These are phyloP conservation scores for Helicoverpa zea DNA, from an alignment of 1,140 invertebrate genomes.

Conservation along the genomic window DNA sequence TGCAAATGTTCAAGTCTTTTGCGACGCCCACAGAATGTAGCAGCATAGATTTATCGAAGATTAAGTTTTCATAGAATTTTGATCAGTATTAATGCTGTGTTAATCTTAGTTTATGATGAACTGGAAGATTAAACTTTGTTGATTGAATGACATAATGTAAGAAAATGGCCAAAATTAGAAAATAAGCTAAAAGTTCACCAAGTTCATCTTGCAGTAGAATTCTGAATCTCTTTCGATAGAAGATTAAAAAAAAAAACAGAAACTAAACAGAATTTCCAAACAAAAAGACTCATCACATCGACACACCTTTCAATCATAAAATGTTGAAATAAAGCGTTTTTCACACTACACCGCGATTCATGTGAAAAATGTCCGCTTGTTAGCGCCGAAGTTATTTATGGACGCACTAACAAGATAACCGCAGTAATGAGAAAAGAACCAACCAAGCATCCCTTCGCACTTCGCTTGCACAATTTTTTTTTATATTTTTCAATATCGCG, in stretches of 20 bases:
- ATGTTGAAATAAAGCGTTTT: constrained; percentile 35
- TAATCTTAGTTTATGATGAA: too few relatives aligned
- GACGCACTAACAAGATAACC: constrained; percentile 56
- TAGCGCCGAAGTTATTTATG: constrained; percentile 53
- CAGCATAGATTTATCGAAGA: too few relatives aligned
- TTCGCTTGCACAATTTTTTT: constrained; percentile 13
- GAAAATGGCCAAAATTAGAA: too few relatives aligned
- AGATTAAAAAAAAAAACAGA: not conserved
- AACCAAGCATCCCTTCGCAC: constrained; percentile 22
- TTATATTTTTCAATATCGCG: constrained; percentile 39
- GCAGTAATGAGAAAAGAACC: constrained; percentile 50
- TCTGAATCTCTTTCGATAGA: too few relatives aligned
- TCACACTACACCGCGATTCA: constrained; percentile 44
- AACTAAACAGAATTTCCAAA: not conserved
- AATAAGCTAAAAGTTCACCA: too few relatives aligned
- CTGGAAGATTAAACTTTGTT: too few relatives aligned
- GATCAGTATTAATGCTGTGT: too few relatives aligned
- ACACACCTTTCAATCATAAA: constrained; percentile 37
- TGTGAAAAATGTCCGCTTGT: constrained; percentile 57
- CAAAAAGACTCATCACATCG: not conserved
- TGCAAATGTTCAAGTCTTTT: constrained; percentile 18
- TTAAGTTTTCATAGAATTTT: too few relatives aligned
- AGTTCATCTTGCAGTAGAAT: too few relatives aligned
- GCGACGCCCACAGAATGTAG: not conserved
- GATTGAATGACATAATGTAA: too few relatives aligned